Conservation (phyloP, 2,113 vertebrate species). For the Elanus axillaris region DNA sequence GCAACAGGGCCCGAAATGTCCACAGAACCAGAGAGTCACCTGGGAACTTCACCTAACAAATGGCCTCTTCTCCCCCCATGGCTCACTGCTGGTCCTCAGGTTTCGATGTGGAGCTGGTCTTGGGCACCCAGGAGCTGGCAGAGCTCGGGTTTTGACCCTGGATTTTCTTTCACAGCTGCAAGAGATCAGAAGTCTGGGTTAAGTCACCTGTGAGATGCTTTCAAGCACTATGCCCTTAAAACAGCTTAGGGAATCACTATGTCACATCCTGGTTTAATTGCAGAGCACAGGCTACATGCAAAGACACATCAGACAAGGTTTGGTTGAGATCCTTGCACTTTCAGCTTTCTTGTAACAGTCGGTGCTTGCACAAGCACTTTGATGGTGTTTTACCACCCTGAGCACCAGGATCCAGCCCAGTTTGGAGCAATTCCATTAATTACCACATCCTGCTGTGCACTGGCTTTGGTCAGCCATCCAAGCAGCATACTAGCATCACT, state of each 20-base stretch:
- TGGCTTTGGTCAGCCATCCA: not conserved
- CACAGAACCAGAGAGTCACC: not conserved
- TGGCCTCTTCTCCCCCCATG: not conserved
- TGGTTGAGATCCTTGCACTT: not conserved
- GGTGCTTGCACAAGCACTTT: not conserved
- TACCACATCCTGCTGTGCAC: not conserved
- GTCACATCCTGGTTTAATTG: not conserved
- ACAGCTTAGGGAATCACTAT: not conserved
- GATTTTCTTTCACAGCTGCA: not conserved
- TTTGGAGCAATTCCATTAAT: not conserved
- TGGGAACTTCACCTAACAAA: not conserved
- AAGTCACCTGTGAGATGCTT: not conserved
- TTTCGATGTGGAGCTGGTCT: not conserved
- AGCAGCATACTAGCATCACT: not conserved
- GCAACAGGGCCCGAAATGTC: not conserved
- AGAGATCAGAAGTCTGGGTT: not conserved
- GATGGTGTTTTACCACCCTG: not conserved
- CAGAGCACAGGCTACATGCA: not conserved
- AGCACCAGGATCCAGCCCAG: not conserved
- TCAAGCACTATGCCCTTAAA: fast-evolving
- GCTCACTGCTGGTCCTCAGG: not conserved
- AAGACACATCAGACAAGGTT: not conserved
- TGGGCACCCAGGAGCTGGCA: not conserved
- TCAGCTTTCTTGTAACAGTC: not conserved
- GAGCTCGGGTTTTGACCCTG: not conserved